phyloP scores from a whole-genome alignment of 2,888 invertebrate genomes.

The Caradrina kadenii region DNA sequence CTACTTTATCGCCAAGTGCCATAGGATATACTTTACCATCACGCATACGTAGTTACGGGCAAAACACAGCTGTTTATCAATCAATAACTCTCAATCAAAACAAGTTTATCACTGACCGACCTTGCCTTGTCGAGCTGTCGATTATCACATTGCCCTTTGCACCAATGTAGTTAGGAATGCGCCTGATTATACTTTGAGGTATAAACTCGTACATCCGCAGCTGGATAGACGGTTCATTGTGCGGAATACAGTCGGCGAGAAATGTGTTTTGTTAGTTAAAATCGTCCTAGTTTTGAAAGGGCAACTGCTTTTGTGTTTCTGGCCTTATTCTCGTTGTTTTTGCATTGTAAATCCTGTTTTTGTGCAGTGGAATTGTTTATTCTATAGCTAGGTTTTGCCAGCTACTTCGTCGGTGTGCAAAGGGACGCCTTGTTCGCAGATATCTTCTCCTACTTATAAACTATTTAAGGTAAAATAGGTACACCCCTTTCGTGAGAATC shows the following conservation, averaged over 20 bases:
- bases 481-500: too few species aligned
- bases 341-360: slow-evolving; percentile 35
- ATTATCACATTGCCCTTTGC: slow-evolving; percentile 60
- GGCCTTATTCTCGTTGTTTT: not conserved
- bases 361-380: not conserved
- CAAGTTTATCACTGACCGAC: slow-evolving; percentile 34
- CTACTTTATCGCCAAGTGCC: too few species aligned
- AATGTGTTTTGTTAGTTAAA: slow-evolving; percentile 34
- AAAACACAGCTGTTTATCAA: slow-evolving; percentile 16
- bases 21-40: too few species aligned
- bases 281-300: slow-evolving; percentile 30
- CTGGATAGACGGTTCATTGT: slow-evolving; percentile 50
- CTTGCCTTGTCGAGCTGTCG: slow-evolving; percentile 38
- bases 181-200: slow-evolving; percentile 37
- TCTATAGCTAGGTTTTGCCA: not conserved
- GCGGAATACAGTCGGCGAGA: slow-evolving; percentile 29
- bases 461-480: too few species aligned
- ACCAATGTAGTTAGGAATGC: slow-evolving; percentile 48
- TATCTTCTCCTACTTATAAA: too few species aligned
- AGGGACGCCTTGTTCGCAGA: too few species aligned
- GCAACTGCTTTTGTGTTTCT: slow-evolving; percentile 17
- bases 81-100: slow-evolving; percentile 34
- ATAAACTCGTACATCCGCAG: slow-evolving; percentile 57
- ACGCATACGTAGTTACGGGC: too few species aligned
- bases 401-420: too few species aligned